Evolutionary conservation across 1,140 invertebrate species (phyloP).

Genomic region (Drosophila chauvacae): DNA sequence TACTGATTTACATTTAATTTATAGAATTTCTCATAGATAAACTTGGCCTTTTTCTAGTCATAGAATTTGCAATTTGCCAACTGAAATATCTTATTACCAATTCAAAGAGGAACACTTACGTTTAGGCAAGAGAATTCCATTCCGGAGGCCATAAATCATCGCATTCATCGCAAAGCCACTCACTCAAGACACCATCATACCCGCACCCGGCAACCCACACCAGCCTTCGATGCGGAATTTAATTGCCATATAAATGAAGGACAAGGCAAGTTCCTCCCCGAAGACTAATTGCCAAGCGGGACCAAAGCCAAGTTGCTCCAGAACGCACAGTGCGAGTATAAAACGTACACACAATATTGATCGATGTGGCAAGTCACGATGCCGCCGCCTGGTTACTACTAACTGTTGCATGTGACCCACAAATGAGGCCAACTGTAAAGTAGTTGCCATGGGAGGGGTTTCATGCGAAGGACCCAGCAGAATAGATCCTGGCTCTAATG

Average conservation of each 20-base stretch:
- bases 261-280: conserved; percentile 40
- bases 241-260: conserved; percentile 75
- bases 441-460: conserved; percentile 6
- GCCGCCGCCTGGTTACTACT: conserved; percentile 26
- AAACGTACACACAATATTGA: conserved; percentile 53
- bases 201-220: conserved; percentile 9
- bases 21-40: conserved; percentile 7
- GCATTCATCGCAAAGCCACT: conserved; percentile 24
- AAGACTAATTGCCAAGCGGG: conserved; percentile 63
- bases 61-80: conserved; percentile 20
- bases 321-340: conserved; percentile 5
- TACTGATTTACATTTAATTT: not conserved
- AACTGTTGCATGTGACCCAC: conserved; percentile 71
- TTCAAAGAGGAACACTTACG: conserved; percentile 29
- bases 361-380: conserved; percentile 58
- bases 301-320: conserved; percentile 1
- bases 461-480: conserved; percentile 9
- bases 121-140: conserved; percentile 13
- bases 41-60: conserved; percentile 1
- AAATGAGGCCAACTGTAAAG: conserved; percentile 68
- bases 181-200: conserved; percentile 22
- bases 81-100: conserved; percentile 41
- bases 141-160: conserved; percentile 39
- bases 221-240: conserved; percentile 47
- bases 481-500: conserved; percentile 51